Evolutionary conservation across 35 echinoderm and acorn worm species (phyloP).

Genomic region (Stichopus chloronotus): DNA sequence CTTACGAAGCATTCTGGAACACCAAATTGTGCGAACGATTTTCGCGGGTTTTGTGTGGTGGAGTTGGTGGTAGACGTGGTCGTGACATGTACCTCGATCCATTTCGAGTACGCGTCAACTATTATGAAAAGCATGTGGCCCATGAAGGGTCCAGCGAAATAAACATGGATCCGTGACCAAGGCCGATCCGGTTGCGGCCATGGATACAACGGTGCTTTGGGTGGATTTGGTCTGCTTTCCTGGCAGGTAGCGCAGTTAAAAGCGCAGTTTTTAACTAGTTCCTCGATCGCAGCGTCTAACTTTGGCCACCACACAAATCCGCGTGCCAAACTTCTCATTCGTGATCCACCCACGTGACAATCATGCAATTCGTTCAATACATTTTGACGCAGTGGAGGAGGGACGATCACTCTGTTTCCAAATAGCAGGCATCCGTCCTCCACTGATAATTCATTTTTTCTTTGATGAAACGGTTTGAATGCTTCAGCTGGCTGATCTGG

Average conservation of each 20-base stretch:
- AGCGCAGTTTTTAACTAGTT: constrained; percentile 5
- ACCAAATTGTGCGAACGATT: constrained; percentile 51
- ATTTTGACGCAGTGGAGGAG: neutral
- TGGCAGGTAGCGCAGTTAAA: constrained; percentile 20
- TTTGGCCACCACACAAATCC: constrained; percentile 61
- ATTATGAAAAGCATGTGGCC: constrained; percentile 37
- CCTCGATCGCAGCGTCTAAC: neutral
- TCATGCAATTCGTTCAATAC: constrained; percentile 56
- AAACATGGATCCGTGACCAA: constrained; percentile 36
- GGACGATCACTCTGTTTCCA: neutral
- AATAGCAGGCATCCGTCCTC: neutral
- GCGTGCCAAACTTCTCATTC: constrained; percentile 44
- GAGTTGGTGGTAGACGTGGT: neutral
- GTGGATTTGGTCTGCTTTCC: constrained; percentile 16
- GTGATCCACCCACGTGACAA: constrained; percentile 19
- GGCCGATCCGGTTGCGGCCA: constrained; percentile 25
- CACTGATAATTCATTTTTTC: constrained; percentile 3
- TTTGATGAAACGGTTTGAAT: neutral
- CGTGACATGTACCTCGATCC: neutral
- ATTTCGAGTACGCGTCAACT: constrained; percentile 53
- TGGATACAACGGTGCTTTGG: constrained; percentile 38
- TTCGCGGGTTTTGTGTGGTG: constrained; percentile 44
- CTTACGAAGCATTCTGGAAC: constrained; percentile 45
- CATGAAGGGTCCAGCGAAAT: constrained; percentile 51
- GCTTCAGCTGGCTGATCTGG: constrained; percentile 5